Percentiles rank a stretch among this genome's conserved stretches.
These are phyloP conservation scores for Orcinus orca DNA, from an alignment of 2,113 vertebrate genomes.

Conservation along the genomic window DNA sequence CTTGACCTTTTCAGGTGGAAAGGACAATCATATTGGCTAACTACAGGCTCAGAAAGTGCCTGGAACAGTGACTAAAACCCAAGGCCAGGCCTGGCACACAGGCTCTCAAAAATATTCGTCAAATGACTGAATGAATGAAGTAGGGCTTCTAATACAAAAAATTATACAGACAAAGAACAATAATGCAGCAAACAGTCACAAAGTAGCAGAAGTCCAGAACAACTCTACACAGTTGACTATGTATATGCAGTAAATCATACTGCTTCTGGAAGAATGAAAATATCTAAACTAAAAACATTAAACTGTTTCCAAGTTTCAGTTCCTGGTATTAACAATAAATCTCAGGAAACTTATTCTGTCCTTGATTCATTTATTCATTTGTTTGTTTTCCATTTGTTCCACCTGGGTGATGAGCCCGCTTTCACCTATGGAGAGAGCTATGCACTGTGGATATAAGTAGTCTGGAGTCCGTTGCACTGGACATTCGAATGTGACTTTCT, in stretches of 20 bases:
- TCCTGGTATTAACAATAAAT: neutral
- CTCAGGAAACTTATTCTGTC: neutral
- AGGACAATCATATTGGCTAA: neutral
- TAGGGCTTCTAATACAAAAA: neutral
- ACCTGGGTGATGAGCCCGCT: neutral
- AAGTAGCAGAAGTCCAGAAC: neutral
- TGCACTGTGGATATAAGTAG: no score
- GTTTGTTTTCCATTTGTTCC: neutral
- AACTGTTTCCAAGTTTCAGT: neutral
- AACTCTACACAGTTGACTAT: neutral
- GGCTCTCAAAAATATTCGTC: neutral
- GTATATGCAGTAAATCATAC: neutral
- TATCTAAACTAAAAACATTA: neutral
- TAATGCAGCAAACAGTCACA: neutral
- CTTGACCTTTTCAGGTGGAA: neutral
- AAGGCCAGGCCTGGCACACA: neutral
- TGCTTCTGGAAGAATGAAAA: neutral
- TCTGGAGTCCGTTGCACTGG: neutral
- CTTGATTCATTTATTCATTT: neutral
- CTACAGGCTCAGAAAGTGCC: neutral
- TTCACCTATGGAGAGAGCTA: neutral
- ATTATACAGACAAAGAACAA: neutral
- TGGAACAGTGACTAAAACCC: neutral
- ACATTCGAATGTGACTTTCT: neutral
- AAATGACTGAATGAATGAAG: neutral